phyloP scores from a whole-genome alignment of 2,113 vertebrate species.

The Chloebia gouldiae region DNA sequence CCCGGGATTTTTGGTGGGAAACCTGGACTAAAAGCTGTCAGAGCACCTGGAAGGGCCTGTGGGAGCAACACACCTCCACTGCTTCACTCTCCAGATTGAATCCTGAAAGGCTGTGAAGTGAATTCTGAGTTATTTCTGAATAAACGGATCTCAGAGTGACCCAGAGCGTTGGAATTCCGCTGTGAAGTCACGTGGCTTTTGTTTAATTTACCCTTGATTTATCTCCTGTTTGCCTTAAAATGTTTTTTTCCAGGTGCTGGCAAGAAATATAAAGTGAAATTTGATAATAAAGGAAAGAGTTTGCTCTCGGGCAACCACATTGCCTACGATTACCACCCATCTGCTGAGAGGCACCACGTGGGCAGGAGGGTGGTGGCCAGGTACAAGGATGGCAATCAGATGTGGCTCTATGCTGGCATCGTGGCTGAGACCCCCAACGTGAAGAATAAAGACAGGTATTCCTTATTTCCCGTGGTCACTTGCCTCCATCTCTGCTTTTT shows the following conservation, averaged over 20 bases:
- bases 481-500: rapidly evolving
- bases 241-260: constrained; percentile 72
- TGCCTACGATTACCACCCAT: constrained; percentile 92
- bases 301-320: constrained; percentile 96
- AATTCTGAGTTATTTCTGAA: neutral
- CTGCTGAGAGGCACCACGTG: constrained; percentile 84
- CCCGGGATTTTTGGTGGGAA: rapidly evolving
- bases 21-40: rapidly evolving
- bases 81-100: rapidly evolving
- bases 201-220: rapidly evolving
- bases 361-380: constrained; percentile 95
- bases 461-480: rapidly evolving
- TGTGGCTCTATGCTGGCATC: constrained; percentile 97
- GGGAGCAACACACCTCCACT: rapidly evolving
- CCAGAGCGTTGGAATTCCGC: rapidly evolving
- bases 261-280: constrained; percentile 96
- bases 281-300: constrained; percentile 96
- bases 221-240: neutral
- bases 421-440: constrained; percentile 95
- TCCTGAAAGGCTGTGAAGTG: neutral
- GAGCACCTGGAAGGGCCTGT: neutral
- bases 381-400: constrained; percentile 94
- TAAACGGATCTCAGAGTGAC: rapidly evolving
- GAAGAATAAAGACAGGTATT: constrained; percentile 93
- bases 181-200: rapidly evolving